A percentile compares a stretch with the other conserved stretches of the same genome.
These are phyloP conservation scores for Hyperopisus bebe DNA, from an alignment of 2,113 vertebrate genomes.

Conservation along the genomic window DNA sequence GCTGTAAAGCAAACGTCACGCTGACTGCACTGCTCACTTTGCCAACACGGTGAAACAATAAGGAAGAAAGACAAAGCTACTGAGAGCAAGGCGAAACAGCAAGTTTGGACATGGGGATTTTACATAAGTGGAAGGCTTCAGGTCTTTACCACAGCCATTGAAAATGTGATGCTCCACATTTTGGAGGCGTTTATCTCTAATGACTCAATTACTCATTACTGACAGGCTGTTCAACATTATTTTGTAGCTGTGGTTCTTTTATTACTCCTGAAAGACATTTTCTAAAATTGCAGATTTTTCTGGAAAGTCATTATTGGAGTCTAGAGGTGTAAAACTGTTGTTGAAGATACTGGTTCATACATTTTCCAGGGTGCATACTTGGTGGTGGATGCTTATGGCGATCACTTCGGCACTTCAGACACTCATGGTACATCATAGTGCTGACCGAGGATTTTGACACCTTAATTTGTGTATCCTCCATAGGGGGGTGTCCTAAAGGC, in stretches of 20 bases:
- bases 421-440: too few relatives aligned
- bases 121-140: neutral
- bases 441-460: neutral
- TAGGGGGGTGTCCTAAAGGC: neutral
- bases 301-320: too few relatives aligned
- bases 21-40: neutral
- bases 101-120: neutral
- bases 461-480: neutral
- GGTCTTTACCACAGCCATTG: neutral
- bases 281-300: neutral
- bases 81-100: neutral
- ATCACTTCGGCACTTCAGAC: too few relatives aligned
- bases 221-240: neutral
- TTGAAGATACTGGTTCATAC: too few relatives aligned
- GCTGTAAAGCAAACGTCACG: neutral
- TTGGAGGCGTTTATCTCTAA: neutral
- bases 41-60: neutral
- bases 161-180: neutral
- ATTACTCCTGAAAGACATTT: neutral
- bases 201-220: neutral
- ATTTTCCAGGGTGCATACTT: too few relatives aligned
- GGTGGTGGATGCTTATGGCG: too few relatives aligned
- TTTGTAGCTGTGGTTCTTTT: neutral
- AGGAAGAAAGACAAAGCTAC: neutral
- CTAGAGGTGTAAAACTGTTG: too few relatives aligned